phyloP scores from a whole-genome alignment of 2,888 invertebrate species.

The Tricholauxania praeusta region DNA sequence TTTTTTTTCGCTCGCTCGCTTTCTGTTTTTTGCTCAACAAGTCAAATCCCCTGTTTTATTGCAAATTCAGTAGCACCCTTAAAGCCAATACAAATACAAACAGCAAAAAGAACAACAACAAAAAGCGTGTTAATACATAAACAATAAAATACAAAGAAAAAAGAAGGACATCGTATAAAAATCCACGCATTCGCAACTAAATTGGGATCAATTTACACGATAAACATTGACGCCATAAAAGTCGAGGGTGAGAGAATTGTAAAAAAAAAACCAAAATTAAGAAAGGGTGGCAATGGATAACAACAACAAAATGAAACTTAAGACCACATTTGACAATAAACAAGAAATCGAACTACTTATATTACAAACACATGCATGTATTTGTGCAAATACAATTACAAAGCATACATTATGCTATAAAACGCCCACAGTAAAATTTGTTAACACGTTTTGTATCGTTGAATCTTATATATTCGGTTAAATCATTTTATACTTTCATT shows the following conservation, averaged over 20 bases:
- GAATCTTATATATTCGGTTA: no score
- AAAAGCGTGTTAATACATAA: background rate
- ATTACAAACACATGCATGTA: constrained; percentile 6
- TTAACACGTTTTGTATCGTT: no score
- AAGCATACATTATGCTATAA: background rate
- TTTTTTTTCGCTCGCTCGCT: background rate
- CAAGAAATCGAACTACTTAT: constrained; percentile 20
- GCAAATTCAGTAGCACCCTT: no score
- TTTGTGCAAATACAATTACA: constrained; percentile 12
- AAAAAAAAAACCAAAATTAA: background rate
- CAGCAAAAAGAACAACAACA: background rate
- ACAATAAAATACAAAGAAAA: background rate
- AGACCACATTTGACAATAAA: constrained; percentile 25
- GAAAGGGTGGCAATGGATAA: background rate
- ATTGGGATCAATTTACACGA: constrained; percentile 28
- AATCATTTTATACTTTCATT: no score
- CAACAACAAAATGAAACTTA: constrained; percentile 10
- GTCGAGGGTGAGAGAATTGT: background rate
- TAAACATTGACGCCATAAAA: constrained; percentile 1
- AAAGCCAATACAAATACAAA: no score
- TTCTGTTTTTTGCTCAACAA: constrained; percentile 9
- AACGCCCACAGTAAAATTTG: background rate
- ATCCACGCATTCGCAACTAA: constrained; percentile 19
- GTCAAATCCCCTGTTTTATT: constrained; percentile 9
- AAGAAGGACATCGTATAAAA: constrained; percentile 17